phyloP scores from a whole-genome alignment of 2,888 invertebrate species.

The Carabus problematicus region DNA sequence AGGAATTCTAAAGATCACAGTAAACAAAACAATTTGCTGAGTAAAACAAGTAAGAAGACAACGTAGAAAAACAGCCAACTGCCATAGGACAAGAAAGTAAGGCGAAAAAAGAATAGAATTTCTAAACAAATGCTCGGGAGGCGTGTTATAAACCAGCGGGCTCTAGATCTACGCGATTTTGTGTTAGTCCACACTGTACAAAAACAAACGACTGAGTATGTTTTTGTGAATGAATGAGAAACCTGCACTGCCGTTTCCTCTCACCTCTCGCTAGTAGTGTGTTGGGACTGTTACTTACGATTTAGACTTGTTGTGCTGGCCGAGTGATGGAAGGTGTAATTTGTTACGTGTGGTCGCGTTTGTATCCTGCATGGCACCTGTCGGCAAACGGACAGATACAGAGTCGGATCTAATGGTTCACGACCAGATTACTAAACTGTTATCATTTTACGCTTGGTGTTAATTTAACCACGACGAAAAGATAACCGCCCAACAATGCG shows the following conservation, averaged over 20 bases:
- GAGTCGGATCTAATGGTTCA: too few species aligned
- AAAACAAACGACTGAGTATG: slow-evolving; percentile 18
- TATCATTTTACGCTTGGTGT: too few species aligned
- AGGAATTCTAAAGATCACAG: too few species aligned
- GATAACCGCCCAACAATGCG: too few species aligned
- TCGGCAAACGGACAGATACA: neutral
- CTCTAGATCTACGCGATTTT: neutral
- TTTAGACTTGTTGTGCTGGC: slow-evolving; percentile 11
- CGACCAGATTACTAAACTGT: too few species aligned
- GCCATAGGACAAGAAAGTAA: neutral
- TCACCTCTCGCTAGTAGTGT: neutral
- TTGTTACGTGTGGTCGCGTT: slow-evolving; percentile 25
- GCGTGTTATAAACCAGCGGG: slow-evolving; percentile 28
- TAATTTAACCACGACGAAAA: too few species aligned
- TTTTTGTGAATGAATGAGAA: slow-evolving; percentile 25
- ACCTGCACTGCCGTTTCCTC: neutral
- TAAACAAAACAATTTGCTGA: too few species aligned
- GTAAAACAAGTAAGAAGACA: slow-evolving; percentile 2
- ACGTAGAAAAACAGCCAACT: neutral
- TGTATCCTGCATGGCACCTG: slow-evolving; percentile 23
- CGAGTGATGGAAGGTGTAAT: slow-evolving; percentile 32
- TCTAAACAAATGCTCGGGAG: slow-evolving; percentile 34
- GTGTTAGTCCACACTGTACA: neutral
- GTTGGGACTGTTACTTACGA: slow-evolving; percentile 11
- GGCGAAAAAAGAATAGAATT: neutral